A percentile compares a stretch with the other conserved stretches of the same genome.
phyloP scores from a whole-genome alignment of 2,888 invertebrate species.

The Elegia similella region DNA sequence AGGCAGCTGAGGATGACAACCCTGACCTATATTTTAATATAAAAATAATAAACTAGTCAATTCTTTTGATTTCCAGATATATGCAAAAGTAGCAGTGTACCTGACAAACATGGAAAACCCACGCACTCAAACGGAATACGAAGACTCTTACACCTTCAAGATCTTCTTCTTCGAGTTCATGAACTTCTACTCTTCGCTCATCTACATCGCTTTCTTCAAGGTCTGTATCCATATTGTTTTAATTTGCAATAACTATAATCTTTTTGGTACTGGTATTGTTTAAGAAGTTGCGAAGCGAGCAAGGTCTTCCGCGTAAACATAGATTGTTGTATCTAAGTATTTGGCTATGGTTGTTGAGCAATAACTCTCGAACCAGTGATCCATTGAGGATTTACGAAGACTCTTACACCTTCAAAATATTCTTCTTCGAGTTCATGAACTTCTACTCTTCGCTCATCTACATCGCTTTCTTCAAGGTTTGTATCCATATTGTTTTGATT shows the following conservation, averaged over 20 bases:
- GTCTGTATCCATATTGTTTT: slow-evolving; percentile 65
- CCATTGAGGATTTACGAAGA: too few relatives aligned
- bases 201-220: slow-evolving; percentile 99
- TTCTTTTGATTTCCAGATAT: slow-evolving; percentile 80
- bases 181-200: slow-evolving; percentile 98
- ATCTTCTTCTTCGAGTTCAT: slow-evolving; percentile 99
- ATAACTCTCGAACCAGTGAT: too few relatives aligned
- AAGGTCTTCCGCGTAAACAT: too few relatives aligned
- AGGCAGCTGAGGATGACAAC: too few relatives aligned
- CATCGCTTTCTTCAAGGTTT: slow-evolving; percentile 98
- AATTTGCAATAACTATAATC: too few relatives aligned
- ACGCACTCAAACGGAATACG: slow-evolving; percentile 98
- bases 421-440: slow-evolving; percentile 99
- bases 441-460: slow-evolving; percentile 99
- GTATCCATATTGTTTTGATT: slow-evolving; percentile 23
- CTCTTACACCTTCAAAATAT: slow-evolving; percentile 98
- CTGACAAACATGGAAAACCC: slow-evolving; percentile 95
- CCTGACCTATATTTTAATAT: too few relatives aligned
- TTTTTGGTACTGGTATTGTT: too few relatives aligned
- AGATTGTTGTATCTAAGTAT: too few relatives aligned
- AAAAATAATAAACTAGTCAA: too few relatives aligned
- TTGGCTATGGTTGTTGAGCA: too few relatives aligned
- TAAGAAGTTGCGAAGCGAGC: too few relatives aligned
- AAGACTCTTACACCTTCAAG: slow-evolving; percentile 98
- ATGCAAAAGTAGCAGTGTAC: slow-evolving; percentile 91